Percentiles rank a stretch among this genome's conserved stretches.
Conservation (phyloP, 2,113 vertebrate species). For the Pogona vitticeps region DNA sequence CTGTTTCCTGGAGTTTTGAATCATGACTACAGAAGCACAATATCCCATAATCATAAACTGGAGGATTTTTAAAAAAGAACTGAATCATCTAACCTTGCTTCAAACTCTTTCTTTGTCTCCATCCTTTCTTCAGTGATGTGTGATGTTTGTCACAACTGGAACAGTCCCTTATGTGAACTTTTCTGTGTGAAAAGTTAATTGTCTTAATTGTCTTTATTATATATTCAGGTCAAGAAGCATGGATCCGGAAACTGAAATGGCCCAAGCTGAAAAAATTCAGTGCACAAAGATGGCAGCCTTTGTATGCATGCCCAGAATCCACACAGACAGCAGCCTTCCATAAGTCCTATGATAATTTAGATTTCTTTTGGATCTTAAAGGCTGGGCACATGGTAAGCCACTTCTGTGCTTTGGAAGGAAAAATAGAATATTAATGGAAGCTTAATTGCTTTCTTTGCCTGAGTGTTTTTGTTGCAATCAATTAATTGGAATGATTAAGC, state of each 20-base stretch:
- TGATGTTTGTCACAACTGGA: not conserved
- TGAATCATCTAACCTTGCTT: not conserved
- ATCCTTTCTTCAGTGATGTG: not conserved
- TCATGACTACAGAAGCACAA: no score
- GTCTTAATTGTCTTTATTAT: rapidly evolving
- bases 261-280: slow-evolving; percentile 78
- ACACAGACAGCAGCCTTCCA: slow-evolving; percentile 86
- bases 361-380: slow-evolving; percentile 96
- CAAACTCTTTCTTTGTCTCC: not conserved
- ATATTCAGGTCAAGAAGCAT: slow-evolving; percentile 88
- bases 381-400: slow-evolving; percentile 95
- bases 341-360: slow-evolving; percentile 88
- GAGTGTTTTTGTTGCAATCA: not conserved
- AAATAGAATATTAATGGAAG: not conserved
- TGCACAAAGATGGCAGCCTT: slow-evolving; percentile 83
- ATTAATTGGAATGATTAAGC: not conserved
- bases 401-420: not conserved
- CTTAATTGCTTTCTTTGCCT: not conserved
- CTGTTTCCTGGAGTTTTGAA: no score
- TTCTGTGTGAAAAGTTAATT: not conserved
- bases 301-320: slow-evolving; percentile 75
- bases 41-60: no score
- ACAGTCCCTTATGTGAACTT: not conserved
- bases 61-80: not conserved
- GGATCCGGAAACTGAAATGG: slow-evolving; percentile 91